Percentiles rank a stretch among this genome's conserved stretches.
Conservation (phyloP, 1,140 invertebrate genomes). For the Aplysia californica region DNA sequence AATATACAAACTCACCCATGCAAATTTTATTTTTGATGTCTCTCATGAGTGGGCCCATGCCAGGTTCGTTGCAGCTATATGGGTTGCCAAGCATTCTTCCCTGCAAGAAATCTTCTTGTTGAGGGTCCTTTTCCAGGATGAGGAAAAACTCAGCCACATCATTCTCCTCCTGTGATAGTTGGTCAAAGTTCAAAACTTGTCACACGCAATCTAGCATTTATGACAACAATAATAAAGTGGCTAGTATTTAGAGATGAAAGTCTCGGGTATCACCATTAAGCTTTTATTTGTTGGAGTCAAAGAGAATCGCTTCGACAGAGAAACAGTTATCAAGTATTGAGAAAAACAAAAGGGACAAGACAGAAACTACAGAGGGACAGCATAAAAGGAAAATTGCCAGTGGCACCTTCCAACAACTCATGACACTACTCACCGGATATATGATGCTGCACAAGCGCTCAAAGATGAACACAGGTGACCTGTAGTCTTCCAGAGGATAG, state of each 20-base stretch:
- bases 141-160: constrained; percentile 97
- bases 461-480: constrained; percentile 95
- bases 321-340: too few relatives aligned
- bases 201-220: too few relatives aligned
- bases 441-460: constrained; percentile 97
- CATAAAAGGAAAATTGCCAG: too few relatives aligned
- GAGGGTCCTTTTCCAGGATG: constrained; percentile 96
- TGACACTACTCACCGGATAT: constrained; percentile 82
- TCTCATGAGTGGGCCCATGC: constrained; percentile 95
- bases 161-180: constrained; percentile 82
- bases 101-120: constrained; percentile 97
- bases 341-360: too few relatives aligned
- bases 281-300: too few relatives aligned
- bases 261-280: too few relatives aligned
- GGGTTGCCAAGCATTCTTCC: constrained; percentile 98
- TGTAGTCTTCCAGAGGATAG: constrained; percentile 90
- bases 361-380: too few relatives aligned
- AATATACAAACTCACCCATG: constrained; percentile 59
- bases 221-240: too few relatives aligned
- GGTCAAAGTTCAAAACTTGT: constrained; percentile 3
- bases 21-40: constrained; percentile 95
- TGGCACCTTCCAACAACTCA: too few relatives aligned
- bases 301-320: too few relatives aligned
- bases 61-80: constrained; percentile 92
- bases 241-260: too few relatives aligned